Conservation (phyloP, 2,888 invertebrate species). For the Lithophane semibrunnea region DNA sequence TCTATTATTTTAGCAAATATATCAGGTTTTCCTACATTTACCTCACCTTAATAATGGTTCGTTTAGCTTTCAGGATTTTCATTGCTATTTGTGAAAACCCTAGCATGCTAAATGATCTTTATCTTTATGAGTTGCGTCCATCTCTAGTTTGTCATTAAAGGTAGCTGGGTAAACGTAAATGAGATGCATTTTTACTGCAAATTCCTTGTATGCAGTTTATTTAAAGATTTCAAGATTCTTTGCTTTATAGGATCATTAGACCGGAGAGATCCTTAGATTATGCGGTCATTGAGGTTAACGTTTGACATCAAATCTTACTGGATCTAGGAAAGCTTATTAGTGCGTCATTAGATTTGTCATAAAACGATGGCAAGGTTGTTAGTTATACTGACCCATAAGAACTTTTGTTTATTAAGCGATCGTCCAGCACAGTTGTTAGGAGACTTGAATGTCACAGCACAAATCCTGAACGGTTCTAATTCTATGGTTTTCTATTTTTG, state of each 20-base stretch:
- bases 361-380: slow-evolving; percentile 11
- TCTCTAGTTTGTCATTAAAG: slow-evolving; percentile 22
- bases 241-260: not conserved
- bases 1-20: not conserved
- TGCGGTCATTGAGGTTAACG: slow-evolving; percentile 8
- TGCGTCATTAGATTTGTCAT: not conserved
- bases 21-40: not conserved
- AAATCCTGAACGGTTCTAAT: not conserved
- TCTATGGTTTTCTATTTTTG: not conserved
- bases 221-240: not conserved
- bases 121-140: slow-evolving; percentile 21
- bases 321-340: slow-evolving; percentile 1
- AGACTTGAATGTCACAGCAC: not conserved
- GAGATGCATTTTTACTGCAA: not conserved
- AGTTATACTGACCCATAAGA: slow-evolving; percentile 11
- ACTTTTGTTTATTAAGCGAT: not conserved
- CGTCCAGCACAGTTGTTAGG: not conserved
- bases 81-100: slow-evolving; percentile 22
- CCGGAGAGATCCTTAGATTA: slow-evolving; percentile 5
- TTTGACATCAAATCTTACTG: not conserved
- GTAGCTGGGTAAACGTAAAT: slow-evolving; percentile 3
- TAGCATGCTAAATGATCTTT: not conserved
- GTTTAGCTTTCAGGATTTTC: not conserved
- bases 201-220: not conserved
- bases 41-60: not conserved